A percentile compares a stretch with the other conserved stretches of the same genome.
Conservation (phyloP, 2,797 vertebrate genomes). For the Leptodactylus fallax region DNA sequence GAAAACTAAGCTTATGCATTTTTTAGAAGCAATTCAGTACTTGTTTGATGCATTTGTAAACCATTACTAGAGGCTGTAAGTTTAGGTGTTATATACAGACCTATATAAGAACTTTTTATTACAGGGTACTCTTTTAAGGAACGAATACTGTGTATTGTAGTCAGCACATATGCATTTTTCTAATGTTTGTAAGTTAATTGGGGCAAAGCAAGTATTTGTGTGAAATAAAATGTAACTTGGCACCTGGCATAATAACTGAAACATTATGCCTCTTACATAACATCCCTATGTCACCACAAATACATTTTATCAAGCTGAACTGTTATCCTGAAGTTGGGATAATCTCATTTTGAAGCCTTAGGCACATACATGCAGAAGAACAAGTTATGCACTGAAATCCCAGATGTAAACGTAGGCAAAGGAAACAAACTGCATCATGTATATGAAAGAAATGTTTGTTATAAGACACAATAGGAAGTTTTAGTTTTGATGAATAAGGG, state of each 20-base stretch:
- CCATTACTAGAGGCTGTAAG: too few relatives aligned
- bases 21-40: too few relatives aligned
- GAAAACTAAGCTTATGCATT: too few relatives aligned
- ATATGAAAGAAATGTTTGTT: slow-evolving; percentile 38
- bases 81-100: too few relatives aligned
- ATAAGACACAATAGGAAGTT: slow-evolving; percentile 31
- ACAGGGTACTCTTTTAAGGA: neutral
- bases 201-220: slow-evolving; percentile 6
- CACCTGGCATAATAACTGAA: slow-evolving; percentile 33
- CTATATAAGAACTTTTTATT: neutral
- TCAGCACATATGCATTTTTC: neutral
- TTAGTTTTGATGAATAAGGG: slow-evolving; percentile 34
- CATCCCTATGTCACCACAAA: slow-evolving; percentile 26
- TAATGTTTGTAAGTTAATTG: slow-evolving; percentile 9
- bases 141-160: neutral
- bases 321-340: slow-evolving; percentile 19
- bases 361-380: slow-evolving; percentile 33
- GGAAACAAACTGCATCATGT: slow-evolving; percentile 41
- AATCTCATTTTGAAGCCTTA: slow-evolving; percentile 33
- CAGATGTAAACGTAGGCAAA: slow-evolving; percentile 37
- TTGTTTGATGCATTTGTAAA: too few relatives aligned
- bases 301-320: slow-evolving; percentile 39
- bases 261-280: slow-evolving; percentile 37
- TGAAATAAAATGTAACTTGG: slow-evolving; percentile 33
- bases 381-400: slow-evolving; percentile 42